phyloP scores from a whole-genome alignment of 2,797 vertebrate genomes.

The Protonibea diacanthus region DNA sequence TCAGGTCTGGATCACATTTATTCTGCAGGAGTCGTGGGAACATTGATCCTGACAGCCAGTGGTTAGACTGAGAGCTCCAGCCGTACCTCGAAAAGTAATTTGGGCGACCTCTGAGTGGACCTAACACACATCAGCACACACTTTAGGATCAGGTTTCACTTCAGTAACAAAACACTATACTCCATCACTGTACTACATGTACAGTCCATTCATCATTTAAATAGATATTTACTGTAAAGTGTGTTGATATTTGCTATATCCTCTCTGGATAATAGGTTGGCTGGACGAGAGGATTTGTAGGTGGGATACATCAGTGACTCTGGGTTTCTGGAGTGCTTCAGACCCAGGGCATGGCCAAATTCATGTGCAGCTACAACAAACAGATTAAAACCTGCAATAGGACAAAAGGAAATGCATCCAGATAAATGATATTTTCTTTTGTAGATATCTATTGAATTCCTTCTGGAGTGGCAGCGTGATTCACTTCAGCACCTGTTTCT shows the following conservation, averaged over 20 bases:
- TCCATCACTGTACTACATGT: neutral
- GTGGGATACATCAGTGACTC: conserved; percentile 87
- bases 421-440: neutral
- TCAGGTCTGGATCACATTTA: conserved; percentile 77
- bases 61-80: conserved; percentile 61
- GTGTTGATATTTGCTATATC: conserved; percentile 84
- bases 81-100: conserved; percentile 50
- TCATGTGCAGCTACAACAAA: conserved; percentile 87
- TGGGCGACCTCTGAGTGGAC: conserved; percentile 53
- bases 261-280: conserved; percentile 82
- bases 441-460: neutral
- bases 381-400: conserved; percentile 82
- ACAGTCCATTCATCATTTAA: neutral
- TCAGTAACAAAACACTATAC: neutral
- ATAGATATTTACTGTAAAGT: conserved; percentile 84
- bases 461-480: neutral
- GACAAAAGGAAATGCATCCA: conserved; percentile 10
- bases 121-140: conserved; percentile 57
- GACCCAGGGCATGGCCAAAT: conserved; percentile 88
- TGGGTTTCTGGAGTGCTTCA: conserved; percentile 86
- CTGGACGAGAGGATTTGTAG: conserved; percentile 74
- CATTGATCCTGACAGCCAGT: conserved; percentile 56
- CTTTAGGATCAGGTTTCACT: neutral
- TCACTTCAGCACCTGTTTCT: conserved; percentile 62
- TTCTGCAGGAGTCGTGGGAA: conserved; percentile 70